Evolutionary conservation across 1,140 invertebrate species (phyloP).

Genomic region (Gonioctena quinquepunctata): DNA sequence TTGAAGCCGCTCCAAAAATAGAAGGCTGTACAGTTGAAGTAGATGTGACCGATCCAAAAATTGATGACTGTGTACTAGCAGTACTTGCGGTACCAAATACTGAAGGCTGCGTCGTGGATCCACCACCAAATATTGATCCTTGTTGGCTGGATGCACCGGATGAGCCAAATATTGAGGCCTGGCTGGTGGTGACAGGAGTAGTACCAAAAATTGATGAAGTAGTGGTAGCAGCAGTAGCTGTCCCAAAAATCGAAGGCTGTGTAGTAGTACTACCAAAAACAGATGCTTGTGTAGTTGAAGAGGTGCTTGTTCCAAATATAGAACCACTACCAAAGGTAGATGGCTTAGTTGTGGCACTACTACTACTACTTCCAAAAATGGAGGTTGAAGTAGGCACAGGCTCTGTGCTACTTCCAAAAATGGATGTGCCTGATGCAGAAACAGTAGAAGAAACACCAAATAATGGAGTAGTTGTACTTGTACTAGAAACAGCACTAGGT

Average conservation of each 20-base stretch:
- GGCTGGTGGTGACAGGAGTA: neutral
- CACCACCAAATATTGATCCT: constrained; percentile 9
- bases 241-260: constrained; percentile 14
- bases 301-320: neutral
- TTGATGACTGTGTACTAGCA: constrained; percentile 7
- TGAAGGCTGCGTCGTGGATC: constrained; percentile 12
- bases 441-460: neutral
- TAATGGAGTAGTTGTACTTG: neutral
- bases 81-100: constrained; percentile 16
- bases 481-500: constrained; percentile 3
- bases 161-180: constrained; percentile 12
- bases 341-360: neutral
- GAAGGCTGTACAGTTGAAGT: constrained; percentile 15
- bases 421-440: neutral
- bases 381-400: constrained; percentile 3
- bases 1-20: constrained; percentile 13
- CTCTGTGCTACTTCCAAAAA: neutral
- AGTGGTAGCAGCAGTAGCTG: neutral
- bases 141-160: constrained; percentile 17
- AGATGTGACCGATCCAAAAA: constrained; percentile 11
- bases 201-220: neutral
- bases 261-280: constrained; percentile 10
- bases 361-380: constrained; percentile 11
- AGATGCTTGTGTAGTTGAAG: neutral
- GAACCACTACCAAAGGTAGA: neutral